Percentiles rank a stretch among this genome's conserved stretches.
Conservation (phyloP, 2,888 invertebrate genomes). For the Coremacera marginata region DNA sequence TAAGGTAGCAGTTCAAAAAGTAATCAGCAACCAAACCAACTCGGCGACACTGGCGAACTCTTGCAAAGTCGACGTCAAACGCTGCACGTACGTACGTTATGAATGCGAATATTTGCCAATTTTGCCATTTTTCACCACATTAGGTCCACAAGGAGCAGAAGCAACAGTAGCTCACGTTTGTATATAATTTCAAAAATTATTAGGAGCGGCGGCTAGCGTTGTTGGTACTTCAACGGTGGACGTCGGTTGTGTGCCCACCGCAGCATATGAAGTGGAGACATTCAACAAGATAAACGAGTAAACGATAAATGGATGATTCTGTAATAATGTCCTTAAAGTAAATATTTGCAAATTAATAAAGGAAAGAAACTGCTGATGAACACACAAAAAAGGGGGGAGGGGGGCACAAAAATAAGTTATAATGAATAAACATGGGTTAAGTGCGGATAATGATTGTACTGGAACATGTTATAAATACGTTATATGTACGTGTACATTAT, state of each 20-base stretch:
- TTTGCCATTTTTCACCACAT: constrained; percentile 36
- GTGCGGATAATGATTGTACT: too few species aligned
- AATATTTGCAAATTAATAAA: neutral
- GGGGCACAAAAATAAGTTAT: neutral
- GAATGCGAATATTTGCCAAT: constrained; percentile 37
- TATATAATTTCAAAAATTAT: constrained; percentile 24
- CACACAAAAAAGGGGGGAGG: neutral
- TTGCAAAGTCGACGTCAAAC: too few species aligned
- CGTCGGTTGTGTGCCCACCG: too few species aligned
- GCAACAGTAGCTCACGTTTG: neutral
- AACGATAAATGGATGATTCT: constrained; percentile 2
- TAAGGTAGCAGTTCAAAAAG: neutral
- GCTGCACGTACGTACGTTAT: constrained; percentile 2
- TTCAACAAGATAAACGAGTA: too few species aligned
- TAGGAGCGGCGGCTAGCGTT: neutral
- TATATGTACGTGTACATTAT: too few species aligned
- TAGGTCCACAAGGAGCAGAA: constrained; percentile 19
- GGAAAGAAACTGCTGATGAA: constrained; percentile 7
- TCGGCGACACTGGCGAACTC: neutral
- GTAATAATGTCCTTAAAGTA: neutral
- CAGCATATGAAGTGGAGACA: too few species aligned
- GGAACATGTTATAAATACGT: too few species aligned
- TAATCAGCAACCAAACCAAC: neutral
- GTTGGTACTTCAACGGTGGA: too few species aligned
- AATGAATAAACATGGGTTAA: neutral